Percentiles rank a stretch among this genome's conserved stretches.
phyloP scores from a whole-genome alignment of 2,113 vertebrate species.

The Dicaeum eximium region DNA sequence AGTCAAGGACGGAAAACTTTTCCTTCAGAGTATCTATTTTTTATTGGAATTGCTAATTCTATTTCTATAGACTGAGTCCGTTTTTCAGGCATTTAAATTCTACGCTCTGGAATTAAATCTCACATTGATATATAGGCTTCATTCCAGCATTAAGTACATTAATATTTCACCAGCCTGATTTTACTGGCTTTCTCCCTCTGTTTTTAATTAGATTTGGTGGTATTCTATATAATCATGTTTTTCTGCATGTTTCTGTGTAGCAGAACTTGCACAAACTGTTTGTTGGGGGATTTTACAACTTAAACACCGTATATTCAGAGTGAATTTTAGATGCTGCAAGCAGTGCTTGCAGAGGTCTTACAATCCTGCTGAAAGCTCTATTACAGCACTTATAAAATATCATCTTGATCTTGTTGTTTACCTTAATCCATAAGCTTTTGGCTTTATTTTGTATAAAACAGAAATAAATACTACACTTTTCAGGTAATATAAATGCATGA shows the following conservation, averaged over 20 bases:
- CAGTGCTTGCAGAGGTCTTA: not conserved
- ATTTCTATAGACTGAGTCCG: slow-evolving; percentile 32
- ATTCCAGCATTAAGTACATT: slow-evolving; percentile 42
- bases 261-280: slow-evolving; percentile 10
- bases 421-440: not conserved
- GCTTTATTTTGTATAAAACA: slow-evolving; percentile 28
- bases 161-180: slow-evolving; percentile 40
- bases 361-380: not conserved
- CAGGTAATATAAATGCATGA: slow-evolving; percentile 48
- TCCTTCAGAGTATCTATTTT: slow-evolving; percentile 35
- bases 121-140: slow-evolving; percentile 41
- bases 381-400: not conserved
- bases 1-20: slow-evolving; percentile 22
- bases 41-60: slow-evolving; percentile 55
- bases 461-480: not conserved
- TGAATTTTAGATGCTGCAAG: not conserved
- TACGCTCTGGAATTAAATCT: slow-evolving; percentile 39
- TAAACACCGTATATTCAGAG: slow-evolving; percentile 2
- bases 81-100: slow-evolving; percentile 55
- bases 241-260: slow-evolving; percentile 6
- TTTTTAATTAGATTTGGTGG: slow-evolving; percentile 46
- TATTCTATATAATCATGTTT: slow-evolving; percentile 21
- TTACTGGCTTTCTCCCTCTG: slow-evolving; percentile 13
- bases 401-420: slow-evolving; percentile 24
- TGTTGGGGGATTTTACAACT: not conserved